Conservation (phyloP, 2,797 vertebrate genomes). For the Malacoraja senta region DNA sequence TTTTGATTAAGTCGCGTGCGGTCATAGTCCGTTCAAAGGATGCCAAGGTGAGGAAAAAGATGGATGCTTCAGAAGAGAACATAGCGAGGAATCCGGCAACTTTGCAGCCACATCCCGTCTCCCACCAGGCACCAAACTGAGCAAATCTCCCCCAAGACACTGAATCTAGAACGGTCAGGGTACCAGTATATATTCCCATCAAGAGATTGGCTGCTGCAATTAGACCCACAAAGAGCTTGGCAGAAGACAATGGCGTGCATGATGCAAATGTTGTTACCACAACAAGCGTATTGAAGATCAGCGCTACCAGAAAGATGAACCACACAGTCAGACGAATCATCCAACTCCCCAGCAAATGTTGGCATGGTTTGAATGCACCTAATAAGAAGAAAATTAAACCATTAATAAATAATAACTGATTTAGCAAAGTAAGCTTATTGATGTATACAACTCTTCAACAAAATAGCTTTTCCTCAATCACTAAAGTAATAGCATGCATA, state of each 20-base stretch:
- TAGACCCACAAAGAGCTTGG: conserved; percentile 77
- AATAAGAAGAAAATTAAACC: conserved; percentile 41
- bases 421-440: not conserved
- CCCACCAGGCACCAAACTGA: conserved; percentile 91
- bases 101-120: conserved; percentile 81
- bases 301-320: conserved; percentile 92
- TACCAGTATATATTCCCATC: conserved; percentile 80
- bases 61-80: conserved; percentile 86
- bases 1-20: conserved; percentile 74
- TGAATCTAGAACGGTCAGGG: conserved; percentile 77
- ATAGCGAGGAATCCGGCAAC: conserved; percentile 79
- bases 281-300: conserved; percentile 86
- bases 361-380: conserved; percentile 96
- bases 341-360: conserved; percentile 93
- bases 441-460: not conserved
- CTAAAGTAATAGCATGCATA: not conserved
- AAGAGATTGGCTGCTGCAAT: conserved; percentile 85
- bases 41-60: conserved; percentile 77
- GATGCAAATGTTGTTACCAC: conserved; percentile 75
- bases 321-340: conserved; percentile 97
- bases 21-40: conserved; percentile 82
- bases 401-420: not conserved
- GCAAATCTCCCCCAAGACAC: conserved; percentile 89
- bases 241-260: conserved; percentile 60
- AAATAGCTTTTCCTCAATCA: not conserved